Base-by-base conservation (phyloP, 2,113 vertebrate genomes). In the Synchiropus splendidus region DNA sequence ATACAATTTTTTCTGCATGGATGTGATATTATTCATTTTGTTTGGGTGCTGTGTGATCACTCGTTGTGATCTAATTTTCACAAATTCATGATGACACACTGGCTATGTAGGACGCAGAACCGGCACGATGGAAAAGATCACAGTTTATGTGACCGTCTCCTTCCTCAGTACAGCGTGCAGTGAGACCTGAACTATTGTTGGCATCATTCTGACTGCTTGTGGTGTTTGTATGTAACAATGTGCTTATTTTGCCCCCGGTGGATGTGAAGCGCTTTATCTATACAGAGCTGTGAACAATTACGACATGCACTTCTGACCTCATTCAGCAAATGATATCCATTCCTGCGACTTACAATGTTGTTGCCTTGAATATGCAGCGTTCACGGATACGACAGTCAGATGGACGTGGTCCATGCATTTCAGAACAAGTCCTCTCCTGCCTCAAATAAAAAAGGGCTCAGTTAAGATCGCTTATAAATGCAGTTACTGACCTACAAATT, bases 261-360 rank as follows among this genome's bases (percentile, higher is more conserved):
- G 33, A 63, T 34, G 48, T 58, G 44, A 58, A 71, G 16, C 39
- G 21, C 21, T 27, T 16, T 57, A 31, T 39, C 30, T 54, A 50
- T 35, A 52, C 12, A 12, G 6, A 34, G 32, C 42, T 13, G 31
- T 44, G 54, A 48, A 32, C 35, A 51, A 45, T 69, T 48, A 74
- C 51, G 55, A 50, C 12, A 48, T 72, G 77, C 77, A 82, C 79
- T 68, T 79, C 72, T 75, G 81, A 81, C 69, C 34, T 21, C 37
- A 38, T 59, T 64, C 55, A 60, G 39, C 42, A 42, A 2, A 17
- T 31, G 35, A 9, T 10, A 27, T 16, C 27, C 44, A 18, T 15
- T 13, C 42, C 14, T 61, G 21, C 21, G 4, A 4, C 8, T 27
- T 27, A 27, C 21, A 27, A 27, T 27, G 21, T 27, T 27, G 21